Evolutionary conservation across 1,140 invertebrate genomes (phyloP), one percentile per base, ranked within the genome.

Genomic region (Hesperophylax magnus): DNA sequence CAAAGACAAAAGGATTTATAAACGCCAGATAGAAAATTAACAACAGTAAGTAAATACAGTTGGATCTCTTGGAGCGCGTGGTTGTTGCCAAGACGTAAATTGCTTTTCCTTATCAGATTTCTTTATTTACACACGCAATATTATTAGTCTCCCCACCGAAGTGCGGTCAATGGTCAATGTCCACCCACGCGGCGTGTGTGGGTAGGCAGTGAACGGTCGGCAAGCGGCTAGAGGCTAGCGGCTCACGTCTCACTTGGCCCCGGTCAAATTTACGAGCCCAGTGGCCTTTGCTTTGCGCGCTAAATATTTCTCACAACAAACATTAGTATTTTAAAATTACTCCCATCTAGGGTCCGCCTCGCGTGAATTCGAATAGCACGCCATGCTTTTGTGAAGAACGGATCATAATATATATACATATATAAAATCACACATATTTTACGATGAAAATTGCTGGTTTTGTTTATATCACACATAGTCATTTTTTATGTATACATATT

Each of bases 231-330:
- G 34, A 2, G 5, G 34, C 34, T 3, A 34, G 34, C 34, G 2
- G 27, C 27, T 27, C 2, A 6, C 8, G 34, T 9, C 11, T 72
- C 39, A 72, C 27, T 54, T 18, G 47, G 69, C 47, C 69, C 47
- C 47, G 20, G 53, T 72, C 27, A 24, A 69, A 53, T 72, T 72
- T 72, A 72, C 69, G 69, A 72, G 20, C 69, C 5, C 69, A 31
- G 47, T 52, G 52, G 47, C 69, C 39, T 53, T 53, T 53, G 69
- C 47, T 72, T 53, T 53, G 52, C 52, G 7, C 69, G 47, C 69
- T 2, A 54, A 72, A 72, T 52, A 31, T 24, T 61, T 61, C 20
- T 20, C 58, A 24, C 20, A 24, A n/a, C 9, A 60, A 60, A 58
- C 18, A 17, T 20, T 17, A n/a, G 56, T 22, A 60, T 60, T 60